phyloP scores from a whole-genome alignment of 2,113 vertebrate species.

The Brachyhypopomus gauderio region DNA sequence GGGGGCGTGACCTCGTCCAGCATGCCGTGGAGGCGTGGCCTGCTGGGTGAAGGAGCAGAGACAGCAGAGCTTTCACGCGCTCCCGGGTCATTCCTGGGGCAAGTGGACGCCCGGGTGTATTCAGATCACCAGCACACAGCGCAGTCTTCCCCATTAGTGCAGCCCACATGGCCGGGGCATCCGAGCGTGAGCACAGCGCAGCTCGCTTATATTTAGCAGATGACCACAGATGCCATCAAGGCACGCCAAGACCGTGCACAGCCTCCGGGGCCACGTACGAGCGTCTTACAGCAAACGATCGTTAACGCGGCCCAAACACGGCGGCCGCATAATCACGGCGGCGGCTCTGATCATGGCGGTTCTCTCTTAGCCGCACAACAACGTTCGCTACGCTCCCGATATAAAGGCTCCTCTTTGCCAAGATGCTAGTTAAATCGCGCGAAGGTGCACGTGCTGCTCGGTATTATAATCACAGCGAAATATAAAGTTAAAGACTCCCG shows the following conservation, averaged over 20 bases:
- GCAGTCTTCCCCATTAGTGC: not conserved
- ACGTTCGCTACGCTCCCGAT: constrained; percentile 45
- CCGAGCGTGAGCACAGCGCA: not conserved
- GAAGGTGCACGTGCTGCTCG: constrained; percentile 37
- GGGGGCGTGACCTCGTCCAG: not conserved
- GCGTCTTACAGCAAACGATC: not conserved
- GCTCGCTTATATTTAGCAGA: not conserved
- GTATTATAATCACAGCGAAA: constrained; percentile 23
- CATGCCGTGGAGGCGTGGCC: not conserved
- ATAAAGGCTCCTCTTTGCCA: constrained; percentile 33
- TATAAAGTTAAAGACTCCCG: too few relatives aligned
- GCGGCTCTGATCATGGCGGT: constrained; percentile 19
- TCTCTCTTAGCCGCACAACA: constrained; percentile 3
- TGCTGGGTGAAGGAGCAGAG: not conserved
- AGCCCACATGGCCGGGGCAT: not conserved
- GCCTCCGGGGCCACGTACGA: not conserved
- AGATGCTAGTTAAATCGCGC: constrained; percentile 28
- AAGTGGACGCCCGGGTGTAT: not conserved
- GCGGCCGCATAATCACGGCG: constrained; percentile 22
- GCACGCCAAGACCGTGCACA: not conserved
- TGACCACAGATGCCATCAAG: not conserved
- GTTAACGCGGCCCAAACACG: constrained; percentile 43
- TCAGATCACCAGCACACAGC: not conserved
- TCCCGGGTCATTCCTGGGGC: not conserved
- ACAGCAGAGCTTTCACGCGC: not conserved